Evolutionary conservation across 2,113 vertebrate species (phyloP), one percentile per base, ranked within the genome.

Genomic region (Sinocyclocheilus grahami): DNA sequence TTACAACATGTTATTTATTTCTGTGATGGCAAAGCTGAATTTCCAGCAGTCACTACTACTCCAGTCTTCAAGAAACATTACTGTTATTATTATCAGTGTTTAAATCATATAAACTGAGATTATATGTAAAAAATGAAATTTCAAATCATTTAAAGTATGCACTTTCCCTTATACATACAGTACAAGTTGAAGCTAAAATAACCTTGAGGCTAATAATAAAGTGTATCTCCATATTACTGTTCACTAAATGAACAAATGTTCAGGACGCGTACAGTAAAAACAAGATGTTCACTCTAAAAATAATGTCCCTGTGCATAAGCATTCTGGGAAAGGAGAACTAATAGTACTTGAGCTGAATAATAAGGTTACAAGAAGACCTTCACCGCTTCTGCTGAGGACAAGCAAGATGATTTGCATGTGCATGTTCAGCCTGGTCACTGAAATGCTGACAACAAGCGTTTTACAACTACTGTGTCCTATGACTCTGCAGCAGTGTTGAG

Each of bases 311-410:
- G 55, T 42, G 42, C 46, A 12, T 8, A 69, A 11, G n/a, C 24
- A 20, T 82, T 71, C 18, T 53, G 10, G 24, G 63, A 82, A 71
- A 82, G 22, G 62, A 33, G 62, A 82, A 82, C 24, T 65, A 81
- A 67, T 63, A 48, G 33, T 2, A 18, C 33, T 42, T 13, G 12
- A 12, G 55, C 5, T 63, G 37, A 42, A 63, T 62, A 76, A 76
- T 76, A 76, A 20, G 2, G 79, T 48, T 81, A 81, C 9, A 46
- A 27, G 60, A 81, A 11, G 14, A 48, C n/a, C 5, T 81, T 81
- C 60, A 65, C 58, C 24, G 37, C 42, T 71, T 69, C 42, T 82
- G 46, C 63, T 46, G 22, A 67, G 55, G 20, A 20, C 18, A 42
- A 65, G 27, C 30, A 22, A 30, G 51, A 48, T 0, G 1, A 10